phyloP scores from a whole-genome alignment of 1,140 invertebrate species.

The Hyles euphorbiae region DNA sequence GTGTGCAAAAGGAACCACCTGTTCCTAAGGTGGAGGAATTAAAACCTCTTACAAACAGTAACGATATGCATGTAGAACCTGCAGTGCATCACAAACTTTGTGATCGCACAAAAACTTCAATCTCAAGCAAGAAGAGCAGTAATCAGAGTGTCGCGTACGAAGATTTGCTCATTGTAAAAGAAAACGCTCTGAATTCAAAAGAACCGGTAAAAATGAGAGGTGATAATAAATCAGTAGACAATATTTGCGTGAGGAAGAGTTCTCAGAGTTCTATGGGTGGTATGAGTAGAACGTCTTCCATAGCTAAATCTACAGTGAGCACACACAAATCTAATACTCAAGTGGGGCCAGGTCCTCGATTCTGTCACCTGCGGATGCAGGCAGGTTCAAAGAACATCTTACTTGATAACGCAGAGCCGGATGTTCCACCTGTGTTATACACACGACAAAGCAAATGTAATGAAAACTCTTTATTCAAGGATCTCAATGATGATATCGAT shows the following conservation, averaged over 20 bases:
- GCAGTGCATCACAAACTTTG: conserved; percentile 78
- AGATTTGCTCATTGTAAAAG: conserved; percentile 43
- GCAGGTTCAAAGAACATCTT: conserved; percentile 86
- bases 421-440: conserved; percentile 81
- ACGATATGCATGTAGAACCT: conserved; percentile 70
- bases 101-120: conserved; percentile 68
- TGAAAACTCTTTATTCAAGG: conserved; percentile 66
- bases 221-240: conserved; percentile 35
- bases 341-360: conserved; percentile 78
- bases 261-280: conserved; percentile 68
- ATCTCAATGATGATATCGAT: conserved; percentile 56
- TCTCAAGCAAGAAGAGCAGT: conserved; percentile 62
- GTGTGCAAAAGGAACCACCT: conserved; percentile 35
- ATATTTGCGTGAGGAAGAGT: conserved; percentile 48
- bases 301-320: conserved; percentile 66
- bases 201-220: conserved; percentile 33
- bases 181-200: conserved; percentile 38
- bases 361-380: conserved; percentile 83
- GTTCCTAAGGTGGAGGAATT: conserved; percentile 39
- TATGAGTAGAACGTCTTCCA: conserved; percentile 66
- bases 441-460: conserved; percentile 75
- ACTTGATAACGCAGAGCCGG: conserved; percentile 83
- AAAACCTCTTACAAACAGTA: conserved; percentile 49
- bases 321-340: conserved; percentile 68
- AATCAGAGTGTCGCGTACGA: conserved; percentile 49